Conservation (phyloP, 2,888 invertebrate genomes). For the Ditylenchus weischeri region DNA sequence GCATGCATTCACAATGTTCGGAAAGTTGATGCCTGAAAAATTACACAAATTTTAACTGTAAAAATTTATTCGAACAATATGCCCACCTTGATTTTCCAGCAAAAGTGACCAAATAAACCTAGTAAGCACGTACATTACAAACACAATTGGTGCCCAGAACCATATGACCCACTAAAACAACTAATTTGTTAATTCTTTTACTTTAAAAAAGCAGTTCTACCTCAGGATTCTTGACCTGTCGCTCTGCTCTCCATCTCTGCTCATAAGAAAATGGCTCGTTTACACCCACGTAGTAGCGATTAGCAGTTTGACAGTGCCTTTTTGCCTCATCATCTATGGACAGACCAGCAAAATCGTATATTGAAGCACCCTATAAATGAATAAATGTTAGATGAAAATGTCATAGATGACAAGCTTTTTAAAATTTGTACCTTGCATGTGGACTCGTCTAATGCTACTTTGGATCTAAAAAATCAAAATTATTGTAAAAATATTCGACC, state of each 20-base stretch:
- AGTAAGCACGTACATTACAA: constrained; percentile 27
- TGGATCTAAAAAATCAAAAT: constrained; percentile 23
- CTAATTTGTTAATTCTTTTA: no score
- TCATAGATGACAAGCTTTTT: no score
- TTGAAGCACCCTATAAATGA: constrained; percentile 26
- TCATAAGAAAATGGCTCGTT: constrained; percentile 33
- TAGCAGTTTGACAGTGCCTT: constrained; percentile 33
- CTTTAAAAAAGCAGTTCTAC: background rate
- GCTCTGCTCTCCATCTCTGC: constrained; percentile 27
- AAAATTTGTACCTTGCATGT: constrained; percentile 22
- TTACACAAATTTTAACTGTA: background rate
- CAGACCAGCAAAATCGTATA: constrained; percentile 28
- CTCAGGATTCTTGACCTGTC: constrained; percentile 32
- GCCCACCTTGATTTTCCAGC: constrained; percentile 30
- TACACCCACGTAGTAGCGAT: constrained; percentile 27
- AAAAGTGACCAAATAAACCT: constrained; percentile 30
- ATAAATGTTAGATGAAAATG: background rate
- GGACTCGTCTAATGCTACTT: constrained; percentile 29
- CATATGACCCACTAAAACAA: constrained; percentile 28
- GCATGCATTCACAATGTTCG: constrained; percentile 28
- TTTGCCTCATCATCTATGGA: constrained; percentile 31
- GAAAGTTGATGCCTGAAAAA: constrained; percentile 30
- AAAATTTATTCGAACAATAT: background rate
- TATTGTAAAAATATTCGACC: background rate
- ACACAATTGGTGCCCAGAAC: constrained; percentile 34